Evolutionary conservation across 2,797 vertebrate species (phyloP).

Genomic region (Neosilurus mollespiculum): DNA sequence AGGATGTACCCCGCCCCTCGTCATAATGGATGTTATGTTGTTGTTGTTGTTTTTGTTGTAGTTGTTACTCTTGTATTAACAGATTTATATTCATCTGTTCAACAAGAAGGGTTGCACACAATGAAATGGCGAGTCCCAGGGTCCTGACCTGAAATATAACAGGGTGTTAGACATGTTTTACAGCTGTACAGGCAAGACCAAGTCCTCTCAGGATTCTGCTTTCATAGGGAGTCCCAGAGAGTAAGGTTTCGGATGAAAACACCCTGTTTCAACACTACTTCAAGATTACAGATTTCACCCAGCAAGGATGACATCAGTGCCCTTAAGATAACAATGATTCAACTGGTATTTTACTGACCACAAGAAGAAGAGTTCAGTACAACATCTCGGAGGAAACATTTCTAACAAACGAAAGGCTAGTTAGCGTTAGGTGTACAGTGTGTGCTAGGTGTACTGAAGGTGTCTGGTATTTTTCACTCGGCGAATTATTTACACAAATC

Average conservation of each 20-base stretch:
- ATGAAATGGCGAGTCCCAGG: neutral
- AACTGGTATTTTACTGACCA: slow-evolving; percentile 62
- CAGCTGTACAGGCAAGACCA: slow-evolving; percentile 54
- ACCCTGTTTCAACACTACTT: slow-evolving; percentile 58
- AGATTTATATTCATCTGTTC: neutral
- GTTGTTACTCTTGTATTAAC: no score
- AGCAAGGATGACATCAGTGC: slow-evolving; percentile 68
- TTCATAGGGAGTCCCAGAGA: slow-evolving; percentile 46
- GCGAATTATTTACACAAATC: slow-evolving; percentile 3
- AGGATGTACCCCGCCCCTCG: no score
- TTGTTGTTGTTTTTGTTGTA: no score
- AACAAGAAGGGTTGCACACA: neutral
- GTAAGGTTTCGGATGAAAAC: slow-evolving; percentile 58
- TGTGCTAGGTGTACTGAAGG: neutral
- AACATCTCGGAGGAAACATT: neutral
- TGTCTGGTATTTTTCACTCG: neutral
- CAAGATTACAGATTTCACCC: slow-evolving; percentile 63
- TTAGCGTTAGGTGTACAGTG: no score
- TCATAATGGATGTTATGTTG: no score
- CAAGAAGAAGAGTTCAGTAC: slow-evolving; percentile 33
- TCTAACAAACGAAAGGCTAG: neutral
- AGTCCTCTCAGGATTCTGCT: slow-evolving; percentile 52
- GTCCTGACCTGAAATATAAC: slow-evolving; percentile 3
- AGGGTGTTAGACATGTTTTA: slow-evolving; percentile 29
- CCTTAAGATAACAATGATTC: slow-evolving; percentile 63